Base-by-base conservation (phyloP, 2,797 vertebrate genomes). In the Acomys russatus region DNA sequence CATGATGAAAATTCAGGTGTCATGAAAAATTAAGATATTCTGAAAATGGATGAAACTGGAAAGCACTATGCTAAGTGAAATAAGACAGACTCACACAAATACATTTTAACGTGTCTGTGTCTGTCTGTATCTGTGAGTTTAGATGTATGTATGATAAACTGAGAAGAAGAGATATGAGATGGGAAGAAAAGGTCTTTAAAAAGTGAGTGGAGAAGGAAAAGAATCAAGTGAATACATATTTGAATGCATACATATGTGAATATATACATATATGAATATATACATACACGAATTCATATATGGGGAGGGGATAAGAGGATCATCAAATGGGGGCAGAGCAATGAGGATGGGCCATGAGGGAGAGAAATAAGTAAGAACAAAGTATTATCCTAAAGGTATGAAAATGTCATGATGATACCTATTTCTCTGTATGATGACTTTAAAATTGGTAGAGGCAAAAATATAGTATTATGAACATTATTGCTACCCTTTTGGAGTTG, bases 401-500 rank as follows among this genome's bases (percentile, higher is more conserved):
- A 54, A 63, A 71, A 56, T 8, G 1, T 23, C 28, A 33, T 12
- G 38, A 12, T 61, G 35, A 54, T 11, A 87, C 35, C 70, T 23
- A 76, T n/a, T 63, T n/a, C 14, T 76, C 63, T 76, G 71, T 76
- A n/a, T 76, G 7, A 38, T 88, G 59, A 88, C 10, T 88, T 49
- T 49, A 88, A 88, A 49, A 63, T 63, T 33, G 73, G 44, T 66
- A 49, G 44, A 66, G 17, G 64, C 17, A 88, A 63, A 44, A 59
- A 38, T 76, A 59, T 20, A 59, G 17, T 70, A 35, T 66, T 90
- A 64, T 83, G 95, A 93, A 79, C 7, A 90, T 82, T 63, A 88
- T 83, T 63, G 14, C 66, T 91, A 61, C 33, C 54, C 54, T 6
- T 85, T 76, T 96, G 61, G 51, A 73, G 56, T 94, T 54, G 76